phyloP scores from a whole-genome alignment of 37 sponge, comb jelly and placozoan species.

The Spongilla lacustris region DNA sequence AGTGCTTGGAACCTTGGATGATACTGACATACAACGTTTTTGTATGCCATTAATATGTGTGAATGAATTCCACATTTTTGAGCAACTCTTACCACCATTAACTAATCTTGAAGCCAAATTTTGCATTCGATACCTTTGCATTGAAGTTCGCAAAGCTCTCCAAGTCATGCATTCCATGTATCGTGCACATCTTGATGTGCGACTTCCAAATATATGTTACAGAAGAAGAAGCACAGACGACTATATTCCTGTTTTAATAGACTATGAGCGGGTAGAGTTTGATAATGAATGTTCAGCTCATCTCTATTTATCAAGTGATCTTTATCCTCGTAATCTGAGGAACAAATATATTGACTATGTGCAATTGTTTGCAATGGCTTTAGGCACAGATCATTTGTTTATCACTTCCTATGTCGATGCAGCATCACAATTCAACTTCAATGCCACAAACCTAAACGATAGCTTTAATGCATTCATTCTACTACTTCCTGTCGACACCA shows the following conservation, averaged over 20 bases:
- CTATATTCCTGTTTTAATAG: not conserved
- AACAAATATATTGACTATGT: not conserved
- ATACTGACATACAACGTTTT: not conserved
- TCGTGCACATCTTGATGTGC: not conserved
- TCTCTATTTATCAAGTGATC: not conserved
- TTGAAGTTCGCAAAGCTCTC: not conserved
- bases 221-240: not conserved
- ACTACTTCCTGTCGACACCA: too few species aligned
- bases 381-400: not conserved
- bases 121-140: not conserved
- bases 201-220: not conserved
- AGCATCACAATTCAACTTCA: not conserved
- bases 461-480: too few species aligned
- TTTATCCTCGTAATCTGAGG: not conserved
- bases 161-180: not conserved
- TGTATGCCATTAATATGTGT: not conserved
- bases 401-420: not conserved
- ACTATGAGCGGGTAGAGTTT: not conserved
- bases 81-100: not conserved
- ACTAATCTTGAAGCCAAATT: not conserved
- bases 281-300: not conserved
- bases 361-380: not conserved
- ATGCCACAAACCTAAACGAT: too few species aligned
- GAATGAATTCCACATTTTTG: not conserved
- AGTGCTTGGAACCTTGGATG: not conserved